Evolutionary conservation across 2,797 vertebrate species (phyloP).

Genomic region (Chromis chromis): DNA sequence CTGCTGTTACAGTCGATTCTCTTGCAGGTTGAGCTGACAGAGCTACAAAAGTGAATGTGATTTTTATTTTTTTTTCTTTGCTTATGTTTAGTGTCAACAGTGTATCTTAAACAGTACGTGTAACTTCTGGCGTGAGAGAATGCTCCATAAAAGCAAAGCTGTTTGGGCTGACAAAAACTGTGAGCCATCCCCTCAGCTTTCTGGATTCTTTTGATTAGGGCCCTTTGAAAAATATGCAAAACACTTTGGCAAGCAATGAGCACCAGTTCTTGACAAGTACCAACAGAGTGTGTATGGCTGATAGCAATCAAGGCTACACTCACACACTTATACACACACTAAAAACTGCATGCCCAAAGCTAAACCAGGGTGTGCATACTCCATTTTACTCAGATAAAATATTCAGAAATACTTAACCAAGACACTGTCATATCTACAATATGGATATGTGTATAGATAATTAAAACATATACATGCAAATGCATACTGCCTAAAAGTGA

Average conservation of each 20-base stretch:
- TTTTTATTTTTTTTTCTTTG: conserved; percentile 24
- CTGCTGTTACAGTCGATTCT: not conserved
- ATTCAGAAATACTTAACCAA: not conserved
- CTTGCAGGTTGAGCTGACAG: conserved; percentile 17
- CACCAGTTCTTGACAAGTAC: conserved; percentile 53
- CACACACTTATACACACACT: not conserved
- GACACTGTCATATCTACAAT: not conserved
- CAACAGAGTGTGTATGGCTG: conserved; percentile 40
- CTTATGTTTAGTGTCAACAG: conserved; percentile 46
- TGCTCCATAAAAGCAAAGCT: conserved; percentile 34
- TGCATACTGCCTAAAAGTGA: not conserved
- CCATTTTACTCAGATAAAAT: not conserved
- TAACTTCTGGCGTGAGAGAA: conserved; percentile 37
- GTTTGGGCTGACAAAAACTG: conserved; percentile 53
- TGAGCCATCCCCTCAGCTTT: conserved; percentile 14
- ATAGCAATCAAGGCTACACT: conserved; percentile 20
- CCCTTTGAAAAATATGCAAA: conserved; percentile 69
- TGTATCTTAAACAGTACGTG: conserved; percentile 44
- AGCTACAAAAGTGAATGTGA: conserved; percentile 10
- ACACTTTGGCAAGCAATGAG: conserved; percentile 49
- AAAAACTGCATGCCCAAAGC: not conserved
- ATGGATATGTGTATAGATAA: no score
- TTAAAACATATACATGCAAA: no score
- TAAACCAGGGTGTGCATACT: not conserved
- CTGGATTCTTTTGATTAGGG: conserved; percentile 63